Evolutionary conservation across 2,888 invertebrate genomes (phyloP), one percentile per base, ranked within the genome.

Genomic region (Eugnorisma glareosa): DNA sequence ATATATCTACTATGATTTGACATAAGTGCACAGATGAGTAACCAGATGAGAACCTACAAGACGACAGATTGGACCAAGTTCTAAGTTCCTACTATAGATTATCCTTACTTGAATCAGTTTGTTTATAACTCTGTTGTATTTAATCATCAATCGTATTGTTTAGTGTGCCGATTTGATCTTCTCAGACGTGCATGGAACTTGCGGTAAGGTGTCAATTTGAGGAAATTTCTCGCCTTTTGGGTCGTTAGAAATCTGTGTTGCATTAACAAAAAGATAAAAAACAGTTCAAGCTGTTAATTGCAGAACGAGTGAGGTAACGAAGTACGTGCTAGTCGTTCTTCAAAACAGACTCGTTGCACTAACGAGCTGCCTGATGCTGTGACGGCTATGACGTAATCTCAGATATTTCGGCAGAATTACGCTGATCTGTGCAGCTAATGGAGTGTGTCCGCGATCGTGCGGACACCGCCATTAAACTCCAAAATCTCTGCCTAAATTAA

Each of bases 391-490:
- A 94, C 90, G 95, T 93, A 96, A 95, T 87, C 87, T 88, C 82
- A 63, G 77, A 88, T 88, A 92, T 95, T 95, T 95, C 93, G 93
- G 91, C 92, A 92, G 92, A 94, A 94, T 94, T 94, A 93, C 94
- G 93, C 93, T 93, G 91, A 92, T 93, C 93, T 89, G 90, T 91
- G 89, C 86, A 91, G 88, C 92, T 94, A 95, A 94, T 95, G 94
- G 93, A 93, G 92, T 94, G 93, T 93, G 92, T 90, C 92, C 88
- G 89, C 89, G 85, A 88, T 67, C 74, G 71, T 61, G 77, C 88
- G 82, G 87, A 82, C 85, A 81, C 82, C 82, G 83, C 82, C 86
- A 84, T 88, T 88, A 84, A 81, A 89, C 82, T 82, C 79, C 75
- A 84, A 75, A 87, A 85, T 86, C 80, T 81, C 77, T 69, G 78